These are phyloP conservation scores for Collichthys lucidus DNA, from an alignment of 2,113 vertebrate species.

Conservation along the genomic window DNA sequence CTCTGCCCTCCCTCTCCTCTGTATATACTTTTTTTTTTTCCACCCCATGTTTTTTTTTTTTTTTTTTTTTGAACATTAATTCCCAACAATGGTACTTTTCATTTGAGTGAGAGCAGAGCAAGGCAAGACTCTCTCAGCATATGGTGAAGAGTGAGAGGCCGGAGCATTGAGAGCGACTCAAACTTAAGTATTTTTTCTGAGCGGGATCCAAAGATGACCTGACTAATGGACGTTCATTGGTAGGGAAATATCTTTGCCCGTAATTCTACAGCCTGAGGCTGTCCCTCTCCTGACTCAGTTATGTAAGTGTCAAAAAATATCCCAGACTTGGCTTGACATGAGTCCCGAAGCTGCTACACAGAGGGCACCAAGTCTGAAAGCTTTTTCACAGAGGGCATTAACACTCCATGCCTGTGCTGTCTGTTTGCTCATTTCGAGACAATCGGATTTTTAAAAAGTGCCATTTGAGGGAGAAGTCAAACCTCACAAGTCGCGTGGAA, in stretches of 20 bases:
- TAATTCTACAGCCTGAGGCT: conserved; percentile 9
- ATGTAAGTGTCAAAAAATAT: conserved; percentile 48
- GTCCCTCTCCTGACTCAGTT: conserved; percentile 39
- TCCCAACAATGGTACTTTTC: conserved; percentile 76
- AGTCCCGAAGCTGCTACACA: background rate
- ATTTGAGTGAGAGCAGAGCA: conserved; percentile 74
- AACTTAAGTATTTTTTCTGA: conserved; percentile 62
- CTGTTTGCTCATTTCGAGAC: conserved; percentile 42
- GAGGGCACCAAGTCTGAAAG: conserved; percentile 10
- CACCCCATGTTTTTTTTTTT: conserved; percentile 10
- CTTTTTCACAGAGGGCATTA: conserved; percentile 30
- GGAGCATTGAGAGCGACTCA: conserved; percentile 14
- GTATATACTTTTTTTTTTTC: conserved; percentile 34
- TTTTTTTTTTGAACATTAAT: conserved; percentile 73
- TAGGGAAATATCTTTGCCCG: conserved; percentile 20
- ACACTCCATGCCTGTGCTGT: conserved; percentile 8
- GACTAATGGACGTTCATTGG: conserved; percentile 47
- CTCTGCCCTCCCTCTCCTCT: conserved; percentile 20
- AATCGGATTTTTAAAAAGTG: conserved; percentile 36
- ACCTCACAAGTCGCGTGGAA: conserved; percentile 32
- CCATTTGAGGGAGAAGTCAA: conserved; percentile 44
- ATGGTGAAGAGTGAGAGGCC: conserved; percentile 36
- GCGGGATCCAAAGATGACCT: conserved; percentile 56
- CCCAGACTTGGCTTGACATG: conserved; percentile 11
- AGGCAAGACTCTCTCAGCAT: conserved; percentile 38